Conservation (phyloP, 2,113 vertebrate genomes). For the Baryphthengus martii region DNA sequence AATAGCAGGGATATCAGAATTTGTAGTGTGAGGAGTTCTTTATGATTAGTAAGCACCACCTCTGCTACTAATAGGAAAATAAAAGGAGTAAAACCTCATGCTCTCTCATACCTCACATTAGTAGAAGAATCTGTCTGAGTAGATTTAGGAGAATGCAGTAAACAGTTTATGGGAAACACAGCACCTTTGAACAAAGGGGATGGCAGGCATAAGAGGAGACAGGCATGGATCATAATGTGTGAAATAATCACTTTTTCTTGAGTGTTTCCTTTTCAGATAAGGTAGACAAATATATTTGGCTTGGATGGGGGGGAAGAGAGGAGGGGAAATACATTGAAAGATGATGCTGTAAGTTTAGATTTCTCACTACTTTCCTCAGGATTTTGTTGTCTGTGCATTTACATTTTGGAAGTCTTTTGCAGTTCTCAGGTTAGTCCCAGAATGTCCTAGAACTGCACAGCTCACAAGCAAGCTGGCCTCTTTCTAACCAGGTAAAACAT, state of each 20-base stretch:
- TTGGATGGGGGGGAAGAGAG: no score
- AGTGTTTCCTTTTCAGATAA: not conserved
- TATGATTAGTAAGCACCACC: not conserved
- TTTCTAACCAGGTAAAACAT: not conserved
- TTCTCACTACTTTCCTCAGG: not conserved
- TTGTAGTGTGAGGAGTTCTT: not conserved
- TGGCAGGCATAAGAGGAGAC: not conserved
- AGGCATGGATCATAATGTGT: not conserved
- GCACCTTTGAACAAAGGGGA: not conserved
- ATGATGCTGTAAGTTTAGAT: not conserved
- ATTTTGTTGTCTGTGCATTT: not conserved
- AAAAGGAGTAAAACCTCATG: not conserved
- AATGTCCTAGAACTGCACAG: not conserved
- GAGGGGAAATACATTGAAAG: not conserved
- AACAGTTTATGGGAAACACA: not conserved
- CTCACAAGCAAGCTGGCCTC: not conserved
- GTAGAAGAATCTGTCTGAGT: not conserved
- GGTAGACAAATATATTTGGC: not conserved
- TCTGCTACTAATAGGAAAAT: not conserved
- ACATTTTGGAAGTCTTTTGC: not conserved
- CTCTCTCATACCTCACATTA: not conserved
- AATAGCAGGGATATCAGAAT: not conserved
- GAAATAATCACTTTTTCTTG: not conserved
- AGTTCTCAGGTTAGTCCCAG: not conserved
- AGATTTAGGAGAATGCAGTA: not conserved